Evolutionary conservation across 2,797 vertebrate species (phyloP).

Genomic region (Euphonia xanthogaster): DNA sequence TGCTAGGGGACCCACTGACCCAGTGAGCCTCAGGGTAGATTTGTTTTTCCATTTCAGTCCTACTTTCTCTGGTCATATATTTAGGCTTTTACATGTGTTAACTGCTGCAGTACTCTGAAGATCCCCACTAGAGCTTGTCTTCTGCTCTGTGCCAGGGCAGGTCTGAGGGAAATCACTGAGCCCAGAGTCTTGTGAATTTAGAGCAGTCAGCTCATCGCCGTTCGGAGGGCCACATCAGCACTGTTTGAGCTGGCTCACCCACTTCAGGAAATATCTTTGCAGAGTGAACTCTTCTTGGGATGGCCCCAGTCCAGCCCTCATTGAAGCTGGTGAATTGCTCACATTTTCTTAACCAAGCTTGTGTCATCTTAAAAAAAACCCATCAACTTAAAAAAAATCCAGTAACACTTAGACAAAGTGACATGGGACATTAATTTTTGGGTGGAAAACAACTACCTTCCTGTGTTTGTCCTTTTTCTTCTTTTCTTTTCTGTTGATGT

Average conservation of each 20-base stretch:
- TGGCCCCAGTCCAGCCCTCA: neutral
- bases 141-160: neutral
- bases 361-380: neutral
- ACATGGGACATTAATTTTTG: neutral
- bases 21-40: neutral
- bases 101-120: neutral
- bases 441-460: neutral
- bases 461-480: neutral
- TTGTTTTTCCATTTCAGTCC: neutral
- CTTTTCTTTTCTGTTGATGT: neutral
- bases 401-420: neutral
- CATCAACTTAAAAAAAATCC: neutral
- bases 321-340: constrained; percentile 10
- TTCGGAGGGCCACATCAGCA: constrained; percentile 27
- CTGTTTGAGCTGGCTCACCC: constrained; percentile 12
- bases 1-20: neutral
- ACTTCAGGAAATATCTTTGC: constrained; percentile 43
- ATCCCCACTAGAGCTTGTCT: neutral
- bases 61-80: neutral
- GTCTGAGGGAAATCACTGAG: neutral
- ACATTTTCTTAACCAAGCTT: neutral
- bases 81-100: accelerated
- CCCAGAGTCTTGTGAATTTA: neutral
- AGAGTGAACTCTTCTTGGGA: neutral
- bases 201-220: neutral